Percentiles rank a stretch among this genome's conserved stretches.
Evolutionary conservation across 2,888 invertebrate species (phyloP).

Genomic region (Coelopa pilipes): DNA sequence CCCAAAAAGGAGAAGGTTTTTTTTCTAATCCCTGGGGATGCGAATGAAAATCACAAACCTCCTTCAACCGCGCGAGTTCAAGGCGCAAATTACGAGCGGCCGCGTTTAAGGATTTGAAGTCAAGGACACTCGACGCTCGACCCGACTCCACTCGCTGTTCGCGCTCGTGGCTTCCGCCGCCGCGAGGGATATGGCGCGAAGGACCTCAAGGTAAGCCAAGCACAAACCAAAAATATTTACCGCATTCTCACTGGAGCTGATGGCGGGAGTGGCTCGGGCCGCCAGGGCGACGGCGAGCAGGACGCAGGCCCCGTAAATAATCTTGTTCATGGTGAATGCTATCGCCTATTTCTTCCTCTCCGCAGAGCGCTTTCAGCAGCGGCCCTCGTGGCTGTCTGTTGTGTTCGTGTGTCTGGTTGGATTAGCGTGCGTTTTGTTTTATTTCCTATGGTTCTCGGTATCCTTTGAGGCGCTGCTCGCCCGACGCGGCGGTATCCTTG

Average conservation of each 20-base stretch:
- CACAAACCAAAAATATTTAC: conserved; percentile 51
- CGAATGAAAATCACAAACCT: too few species aligned
- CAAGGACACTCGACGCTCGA: neutral
- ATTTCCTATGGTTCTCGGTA: neutral
- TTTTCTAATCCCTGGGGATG: too few species aligned
- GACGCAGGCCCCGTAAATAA: conserved; percentile 45
- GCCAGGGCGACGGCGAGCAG: conserved; percentile 44
- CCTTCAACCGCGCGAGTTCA: too few species aligned
- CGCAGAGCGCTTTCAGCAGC: neutral
- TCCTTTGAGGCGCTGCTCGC: neutral
- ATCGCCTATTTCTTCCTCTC: neutral
- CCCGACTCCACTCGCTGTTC: too few species aligned
- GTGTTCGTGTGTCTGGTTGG: conserved; percentile 30
- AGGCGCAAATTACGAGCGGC: neutral
- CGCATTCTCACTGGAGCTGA: conserved; percentile 59
- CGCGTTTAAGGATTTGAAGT: neutral
- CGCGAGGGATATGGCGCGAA: neutral
- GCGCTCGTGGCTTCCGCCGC: too few species aligned
- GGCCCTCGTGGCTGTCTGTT: conserved; percentile 16
- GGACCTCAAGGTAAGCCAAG: neutral
- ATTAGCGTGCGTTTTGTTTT: conserved; percentile 8
- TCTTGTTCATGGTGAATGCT: conserved; percentile 51
- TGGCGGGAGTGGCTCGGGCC: conserved; percentile 57
- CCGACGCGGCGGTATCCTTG: too few species aligned
- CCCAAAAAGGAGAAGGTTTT: too few species aligned